Base-by-base conservation (phyloP, 2,888 invertebrate genomes). In the Ichneumoninae sp. region DNA sequence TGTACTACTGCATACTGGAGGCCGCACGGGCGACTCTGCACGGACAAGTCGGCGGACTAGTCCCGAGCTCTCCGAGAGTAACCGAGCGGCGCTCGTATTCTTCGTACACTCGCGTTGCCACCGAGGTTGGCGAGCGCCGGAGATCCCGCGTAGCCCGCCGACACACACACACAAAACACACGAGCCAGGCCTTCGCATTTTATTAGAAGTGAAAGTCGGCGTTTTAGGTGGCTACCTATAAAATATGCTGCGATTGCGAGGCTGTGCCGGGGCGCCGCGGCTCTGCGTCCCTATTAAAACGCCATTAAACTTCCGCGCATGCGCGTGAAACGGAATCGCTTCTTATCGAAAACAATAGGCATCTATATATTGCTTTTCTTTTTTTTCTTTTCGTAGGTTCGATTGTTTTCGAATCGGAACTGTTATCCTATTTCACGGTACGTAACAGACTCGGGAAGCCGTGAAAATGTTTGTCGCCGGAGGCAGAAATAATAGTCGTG, bases 171-270 rank as follows among this genome's bases (percentile, higher is more conserved):
- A 57, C 47, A 13, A 10, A 44, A 63, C 83, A 68, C 76, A 83
- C 71, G 81, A 30, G 85, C 78, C 89, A 90, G 88, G 89, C 90
- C 91, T 90, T 91, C 91, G 90, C 91, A 90, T 92, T 92, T 91
- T 91, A 91, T 91, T 91, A 92, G 91, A 90, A 92, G 91, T 92
- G 92, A 92, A 92, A 92, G 91, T 91, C 90, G 85, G 86, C 88
- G 88, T 90, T 91, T 91, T 91, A 90, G 90, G 90, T 88, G 85
- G 88, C 89, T 87, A 86, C 83, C 84, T 84, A 87, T 87, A 86
- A 87, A 87, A 88, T 86, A 87, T 87, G 81, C 82, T 57, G 75
- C 81, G 69, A 81, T 81, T 81, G 78, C 81, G 84, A 81, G 81
- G 69, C 70, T 78, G 69, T 52, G 36, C 44, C 83, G 68, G 71